A percentile compares a stretch with the other conserved stretches of the same genome.
Evolutionary conservation across 2,797 vertebrate genomes (phyloP).

Genomic region (Diceros bicornis): DNA sequence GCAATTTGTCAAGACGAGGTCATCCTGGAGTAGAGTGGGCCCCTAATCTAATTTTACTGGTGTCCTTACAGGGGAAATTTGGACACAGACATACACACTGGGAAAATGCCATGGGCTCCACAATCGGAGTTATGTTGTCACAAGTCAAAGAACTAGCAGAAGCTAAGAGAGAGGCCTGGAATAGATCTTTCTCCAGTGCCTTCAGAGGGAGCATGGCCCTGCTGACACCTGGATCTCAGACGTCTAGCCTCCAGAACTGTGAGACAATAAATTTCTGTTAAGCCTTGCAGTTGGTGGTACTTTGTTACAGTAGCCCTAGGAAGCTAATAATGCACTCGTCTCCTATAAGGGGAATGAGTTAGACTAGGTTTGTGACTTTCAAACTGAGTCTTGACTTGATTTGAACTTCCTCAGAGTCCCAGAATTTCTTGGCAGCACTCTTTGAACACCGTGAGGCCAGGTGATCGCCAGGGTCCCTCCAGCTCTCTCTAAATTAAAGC

Average conservation of each 20-base stretch:
- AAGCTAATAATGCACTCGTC: not conserved
- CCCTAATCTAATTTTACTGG: not conserved
- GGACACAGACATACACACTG: not conserved
- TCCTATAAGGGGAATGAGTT: not conserved
- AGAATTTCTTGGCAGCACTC: not conserved
- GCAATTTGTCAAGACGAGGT: not conserved
- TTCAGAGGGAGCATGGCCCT: not conserved
- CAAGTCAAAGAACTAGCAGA: not conserved
- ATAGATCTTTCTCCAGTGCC: not conserved
- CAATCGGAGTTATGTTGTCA: not conserved
- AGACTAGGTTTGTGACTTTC: slow-evolving; percentile 22
- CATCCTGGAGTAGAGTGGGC: not conserved
- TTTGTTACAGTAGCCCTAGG: not conserved
- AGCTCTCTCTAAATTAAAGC: not conserved
- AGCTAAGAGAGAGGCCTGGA: not conserved
- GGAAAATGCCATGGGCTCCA: not conserved
- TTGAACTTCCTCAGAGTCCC: not conserved
- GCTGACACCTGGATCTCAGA: not conserved
- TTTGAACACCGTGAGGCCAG: slow-evolving; percentile 30
- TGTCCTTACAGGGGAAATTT: not conserved
- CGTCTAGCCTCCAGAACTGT: not conserved
- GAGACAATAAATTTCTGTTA: not conserved
- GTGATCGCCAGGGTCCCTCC: not conserved
- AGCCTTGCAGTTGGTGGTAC: not conserved
- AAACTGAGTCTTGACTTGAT: not conserved